These are phyloP conservation scores for Fissipunctia ypsillon DNA, from an alignment of 2,888 invertebrate species.

Conservation along the genomic window DNA sequence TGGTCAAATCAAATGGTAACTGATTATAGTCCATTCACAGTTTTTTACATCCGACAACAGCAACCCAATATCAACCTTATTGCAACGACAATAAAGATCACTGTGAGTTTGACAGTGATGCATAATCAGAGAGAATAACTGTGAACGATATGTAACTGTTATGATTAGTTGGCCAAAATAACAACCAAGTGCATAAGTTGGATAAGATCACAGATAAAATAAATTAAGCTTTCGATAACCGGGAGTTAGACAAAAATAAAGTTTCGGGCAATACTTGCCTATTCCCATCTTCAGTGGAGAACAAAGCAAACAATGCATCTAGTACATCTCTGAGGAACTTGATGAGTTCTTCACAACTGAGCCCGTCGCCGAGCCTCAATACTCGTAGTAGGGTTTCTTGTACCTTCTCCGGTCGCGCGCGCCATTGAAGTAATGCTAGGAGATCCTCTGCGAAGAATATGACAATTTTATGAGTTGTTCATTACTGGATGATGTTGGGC, in stretches of 20 bases:
- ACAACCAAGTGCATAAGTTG: no score
- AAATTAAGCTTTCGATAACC: background rate
- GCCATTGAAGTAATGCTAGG: conserved; percentile 97
- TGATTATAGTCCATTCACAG: no score
- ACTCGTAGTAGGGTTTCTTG: conserved; percentile 96
- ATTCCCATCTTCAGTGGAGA: conserved; percentile 97
- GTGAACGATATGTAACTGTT: no score
- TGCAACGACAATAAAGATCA: no score
- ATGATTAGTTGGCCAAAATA: background rate
- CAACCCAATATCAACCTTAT: no score
- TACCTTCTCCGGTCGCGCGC: conserved; percentile 96
- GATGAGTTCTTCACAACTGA: conserved; percentile 97
- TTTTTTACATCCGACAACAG: no score
- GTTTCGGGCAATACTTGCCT: conserved; percentile 76
- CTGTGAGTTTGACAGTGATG: no score
- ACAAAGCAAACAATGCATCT: conserved; percentile 97
- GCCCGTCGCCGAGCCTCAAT: conserved; percentile 94
- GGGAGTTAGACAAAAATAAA: background rate
- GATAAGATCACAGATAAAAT: background rate
- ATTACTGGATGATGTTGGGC: background rate
- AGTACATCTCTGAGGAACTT: conserved; percentile 98
- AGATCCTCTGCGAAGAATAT: conserved; percentile 92
- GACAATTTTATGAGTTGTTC: background rate
- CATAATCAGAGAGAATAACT: no score
- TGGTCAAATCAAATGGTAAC: no score